A percentile compares a stretch with the other conserved stretches of the same genome.
Evolutionary conservation across 53 echinoderm and acorn worm genomes (phyloP).

Genomic region (Holothuria scabra): DNA sequence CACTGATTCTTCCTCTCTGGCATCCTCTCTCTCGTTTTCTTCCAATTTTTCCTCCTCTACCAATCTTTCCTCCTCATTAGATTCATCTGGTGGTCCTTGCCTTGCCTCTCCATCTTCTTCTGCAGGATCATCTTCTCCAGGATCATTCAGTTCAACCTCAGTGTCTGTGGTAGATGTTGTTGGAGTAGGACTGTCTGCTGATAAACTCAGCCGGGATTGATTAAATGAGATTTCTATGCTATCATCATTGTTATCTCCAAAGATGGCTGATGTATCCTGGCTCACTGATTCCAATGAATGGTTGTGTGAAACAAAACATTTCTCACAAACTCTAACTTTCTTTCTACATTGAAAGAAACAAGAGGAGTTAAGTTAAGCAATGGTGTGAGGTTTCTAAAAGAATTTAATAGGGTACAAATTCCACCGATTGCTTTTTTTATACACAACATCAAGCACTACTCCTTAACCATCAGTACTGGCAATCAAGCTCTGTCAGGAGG

Average conservation of each 20-base stretch:
- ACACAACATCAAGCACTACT: too few species aligned
- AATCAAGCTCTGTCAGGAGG: too few species aligned
- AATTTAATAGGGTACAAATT: too few species aligned
- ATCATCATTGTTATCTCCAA: background rate
- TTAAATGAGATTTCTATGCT: background rate
- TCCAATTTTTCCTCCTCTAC: background rate
- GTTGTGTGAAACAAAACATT: slow-evolving; percentile 84
- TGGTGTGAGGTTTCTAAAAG: too few species aligned
- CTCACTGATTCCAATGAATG: slow-evolving; percentile 76
- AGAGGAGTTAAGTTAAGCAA: background rate
- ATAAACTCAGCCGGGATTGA: slow-evolving; percentile 6
- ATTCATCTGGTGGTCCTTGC: background rate
- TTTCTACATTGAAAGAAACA: slow-evolving; percentile 56
- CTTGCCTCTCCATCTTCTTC: background rate
- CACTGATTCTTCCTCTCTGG: background rate
- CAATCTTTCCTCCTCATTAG: too few species aligned
- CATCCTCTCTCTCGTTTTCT: background rate
- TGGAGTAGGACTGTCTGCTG: background rate
- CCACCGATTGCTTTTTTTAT: too few species aligned
- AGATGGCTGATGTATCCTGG: slow-evolving; percentile 67
- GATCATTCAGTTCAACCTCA: background rate
- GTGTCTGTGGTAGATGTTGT: background rate
- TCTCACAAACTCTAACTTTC: slow-evolving; percentile 86
- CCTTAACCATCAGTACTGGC: too few species aligned
- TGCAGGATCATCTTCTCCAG: slow-evolving; percentile 15